Evolutionary conservation across 2,113 vertebrate species (phyloP), one percentile per base, ranked within the genome.

Genomic region (Chamaea fasciata): DNA sequence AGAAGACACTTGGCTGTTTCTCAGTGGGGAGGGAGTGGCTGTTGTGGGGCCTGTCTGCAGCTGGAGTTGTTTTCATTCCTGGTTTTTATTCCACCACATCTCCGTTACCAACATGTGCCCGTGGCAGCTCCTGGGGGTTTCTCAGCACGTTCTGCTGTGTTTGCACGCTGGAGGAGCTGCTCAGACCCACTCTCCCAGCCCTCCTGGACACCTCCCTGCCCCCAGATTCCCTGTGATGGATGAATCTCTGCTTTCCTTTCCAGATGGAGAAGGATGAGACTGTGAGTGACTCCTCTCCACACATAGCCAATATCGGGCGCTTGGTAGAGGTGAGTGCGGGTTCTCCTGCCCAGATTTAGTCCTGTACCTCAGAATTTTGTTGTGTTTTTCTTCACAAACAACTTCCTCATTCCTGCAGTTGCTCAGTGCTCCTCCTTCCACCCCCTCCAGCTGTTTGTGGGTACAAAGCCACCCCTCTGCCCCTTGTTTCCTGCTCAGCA

Each of bases 181-280:
- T 19, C 42, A 31, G 17, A 31, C 6, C 31, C 8, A 0, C 18
- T 69, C 27, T 82, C 41, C 78, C 35, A 15, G 8, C 46, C 56
- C 30, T 62, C 4, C 55, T 44, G 70, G 60, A 2, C 30, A 7
- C 44, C 64, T 62, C 18, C 3, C 27, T 20, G 1, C 35, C 2
- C 5, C n/a, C 53, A n/a, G 3, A 3, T 10, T 39, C 6, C 28
- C 2, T 15, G 22, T 35, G 14, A 21, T 12, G 56, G 17, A 13
- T 31, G 74, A 16, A 1, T 52, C 31, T 46, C 37, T 89, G 67
- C n/a, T 26, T 52, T 71, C 26, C 46, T 49, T 84, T 57, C 2
- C 47, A 99, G 99, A 99, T 99, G 99, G 99, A 99, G 97, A 99
- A 99, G 91, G 99, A 99, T 13, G 99, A 99, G 90, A 98, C 99